Evolutionary conservation across 2,888 invertebrate species (phyloP), one percentile per base, ranked within the genome.

Genomic region (Agriopis aurantiaria): DNA sequence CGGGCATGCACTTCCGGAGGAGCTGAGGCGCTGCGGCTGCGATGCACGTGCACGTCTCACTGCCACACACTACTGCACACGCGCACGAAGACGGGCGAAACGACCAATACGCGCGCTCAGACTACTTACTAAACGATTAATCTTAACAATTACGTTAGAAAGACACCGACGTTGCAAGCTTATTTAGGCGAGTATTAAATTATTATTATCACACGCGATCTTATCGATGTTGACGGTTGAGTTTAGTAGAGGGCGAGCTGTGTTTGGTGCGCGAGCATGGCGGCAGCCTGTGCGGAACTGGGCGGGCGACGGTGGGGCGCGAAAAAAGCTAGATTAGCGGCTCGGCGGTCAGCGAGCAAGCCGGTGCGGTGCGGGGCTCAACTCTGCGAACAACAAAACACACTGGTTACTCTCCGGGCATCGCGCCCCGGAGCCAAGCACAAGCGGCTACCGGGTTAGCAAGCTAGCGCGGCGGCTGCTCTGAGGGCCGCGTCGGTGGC

Each of bases 331-430:
- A 92, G 91, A 90, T 92, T 94, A 94, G 93, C 94, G 89, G 93
- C 92, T 93, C 93, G 92, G 94, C 92, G 91, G 92, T 91, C 93
- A 91, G 93, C 92, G 92, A 91, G 89, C 89, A 93, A 93, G 93
- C 92, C 93, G 94, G 91, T 91, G 92, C 90, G 91, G 88, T 93
- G 93, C 91, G 91, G 93, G 92, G 89, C 91, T 91, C 93, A 94
- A 93, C 90, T 95, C 94, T 95, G 95, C 91, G 94, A 94, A 95
- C 94, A 95, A 95, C 92, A 94, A 95, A 93, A 93, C 92, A 93
- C 92, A 93, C 89, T 87, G 90, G 93, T 93, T 94, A 93, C 85
- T 93, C 92, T 92, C 92, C 91, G 92, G 91, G 90, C 88, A 79
- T 83, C 82, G 75, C 78, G 88, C 88, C 91, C 92, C 92, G 92